These are phyloP conservation scores for Leucophenga montana DNA, from an alignment of 2,888 invertebrate genomes.

Conservation along the genomic window DNA sequence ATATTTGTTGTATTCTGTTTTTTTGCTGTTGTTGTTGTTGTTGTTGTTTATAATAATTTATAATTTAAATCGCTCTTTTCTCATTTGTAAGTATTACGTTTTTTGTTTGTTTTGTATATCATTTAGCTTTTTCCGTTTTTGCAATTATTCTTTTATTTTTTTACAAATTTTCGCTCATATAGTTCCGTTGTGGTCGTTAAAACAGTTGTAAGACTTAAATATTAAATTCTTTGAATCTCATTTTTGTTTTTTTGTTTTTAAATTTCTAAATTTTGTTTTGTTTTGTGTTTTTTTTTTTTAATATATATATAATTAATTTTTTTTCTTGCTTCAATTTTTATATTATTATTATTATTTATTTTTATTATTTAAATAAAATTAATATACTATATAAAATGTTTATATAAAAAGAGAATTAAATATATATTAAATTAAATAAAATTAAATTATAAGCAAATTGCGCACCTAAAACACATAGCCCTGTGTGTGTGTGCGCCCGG, in stretches of 20 bases:
- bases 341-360: constrained; percentile 13
- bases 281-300: constrained; percentile 29
- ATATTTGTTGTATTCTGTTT: not conserved
- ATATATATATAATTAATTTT: constrained; percentile 18
- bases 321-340: constrained; percentile 24
- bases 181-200: constrained; percentile 21
- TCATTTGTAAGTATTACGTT: constrained; percentile 4
- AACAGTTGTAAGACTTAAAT: constrained; percentile 32
- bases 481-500: too few relatives aligned
- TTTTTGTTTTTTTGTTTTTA: constrained; percentile 14
- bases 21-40: not conserved
- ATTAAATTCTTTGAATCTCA: constrained; percentile 30
- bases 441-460: constrained; percentile 1
- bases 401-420: not conserved
- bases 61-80: constrained; percentile 11
- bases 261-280: constrained; percentile 35
- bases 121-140: constrained; percentile 22
- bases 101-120: constrained; percentile 28
- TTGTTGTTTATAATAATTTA: constrained; percentile 19
- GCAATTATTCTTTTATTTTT: constrained; percentile 20
- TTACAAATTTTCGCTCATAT: constrained; percentile 38
- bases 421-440: constrained; percentile 5
- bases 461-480: not conserved
- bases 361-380: not conserved
- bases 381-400: not conserved